A percentile compares a stretch with the other conserved stretches of the same genome.
Evolutionary conservation across 2,113 vertebrate species (phyloP).

Genomic region (Istiophorus platypterus): DNA sequence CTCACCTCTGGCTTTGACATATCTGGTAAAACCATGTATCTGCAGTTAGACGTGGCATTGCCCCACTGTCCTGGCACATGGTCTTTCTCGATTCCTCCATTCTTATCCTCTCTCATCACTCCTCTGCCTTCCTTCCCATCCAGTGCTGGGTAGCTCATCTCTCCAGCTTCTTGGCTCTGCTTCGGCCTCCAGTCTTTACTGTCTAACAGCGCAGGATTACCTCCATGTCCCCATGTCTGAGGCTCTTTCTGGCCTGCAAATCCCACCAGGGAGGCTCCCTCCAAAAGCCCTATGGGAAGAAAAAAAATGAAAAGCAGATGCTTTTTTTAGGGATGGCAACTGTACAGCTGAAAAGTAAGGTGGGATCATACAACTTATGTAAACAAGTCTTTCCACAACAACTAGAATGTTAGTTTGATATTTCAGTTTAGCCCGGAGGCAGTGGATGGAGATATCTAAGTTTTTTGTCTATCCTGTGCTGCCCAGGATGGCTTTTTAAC

Average conservation of each 20-base stretch:
- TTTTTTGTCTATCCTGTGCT: constrained; percentile 37
- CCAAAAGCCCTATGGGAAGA: constrained; percentile 46
- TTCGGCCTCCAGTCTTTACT: constrained; percentile 10
- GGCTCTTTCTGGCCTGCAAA: constrained; percentile 33
- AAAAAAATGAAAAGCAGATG: constrained; percentile 34
- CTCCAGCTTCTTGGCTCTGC: constrained; percentile 13
- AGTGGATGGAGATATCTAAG: not conserved
- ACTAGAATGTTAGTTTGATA: not conserved
- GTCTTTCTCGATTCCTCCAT: not conserved
- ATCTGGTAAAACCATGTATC: not conserved
- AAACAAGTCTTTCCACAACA: not conserved
- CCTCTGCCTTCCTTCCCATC: constrained; percentile 8
- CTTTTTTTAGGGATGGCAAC: constrained; percentile 6
- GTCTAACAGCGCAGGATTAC: constrained; percentile 30
- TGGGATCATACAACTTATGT: not conserved
- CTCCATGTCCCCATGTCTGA: constrained; percentile 14
- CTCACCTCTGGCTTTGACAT: constrained; percentile 47
- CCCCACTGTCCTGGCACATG: constrained; percentile 1
- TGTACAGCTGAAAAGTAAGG: not conserved
- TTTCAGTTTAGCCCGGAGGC: not conserved
- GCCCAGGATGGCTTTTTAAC: constrained; percentile 38
- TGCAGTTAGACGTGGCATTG: constrained; percentile 19
- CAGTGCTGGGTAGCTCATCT: not conserved
- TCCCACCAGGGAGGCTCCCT: constrained; percentile 35
- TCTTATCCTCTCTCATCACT: constrained; percentile 10